Evolutionary conservation across 53 echinoderm and acorn worm species (phyloP).

Genomic region (Stichopus horrens): DNA sequence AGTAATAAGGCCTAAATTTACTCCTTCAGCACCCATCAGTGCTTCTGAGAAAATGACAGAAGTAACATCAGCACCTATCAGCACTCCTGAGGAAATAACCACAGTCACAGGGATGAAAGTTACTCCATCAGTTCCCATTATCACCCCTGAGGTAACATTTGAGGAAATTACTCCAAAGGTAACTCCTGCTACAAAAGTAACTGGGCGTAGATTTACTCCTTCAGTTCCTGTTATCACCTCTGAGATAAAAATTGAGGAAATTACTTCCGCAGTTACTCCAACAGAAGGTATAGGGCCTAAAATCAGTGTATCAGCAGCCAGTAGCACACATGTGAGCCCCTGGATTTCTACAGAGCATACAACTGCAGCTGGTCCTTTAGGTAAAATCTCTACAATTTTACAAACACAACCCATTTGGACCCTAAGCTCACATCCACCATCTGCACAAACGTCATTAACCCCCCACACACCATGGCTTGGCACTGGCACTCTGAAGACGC

Average conservation of each 20-base stretch:
- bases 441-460: background rate
- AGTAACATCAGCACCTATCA: background rate
- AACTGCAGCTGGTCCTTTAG: background rate
- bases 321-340: too few relatives aligned
- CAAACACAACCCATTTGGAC: background rate
- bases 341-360: background rate
- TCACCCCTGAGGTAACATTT: background rate
- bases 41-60: background rate
- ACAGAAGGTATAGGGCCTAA: background rate
- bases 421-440: background rate
- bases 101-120: background rate
- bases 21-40: background rate
- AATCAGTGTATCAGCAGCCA: too few relatives aligned
- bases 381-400: background rate
- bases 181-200: too few relatives aligned
- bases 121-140: background rate
- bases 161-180: background rate
- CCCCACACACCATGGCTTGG: background rate
- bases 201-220: background rate
- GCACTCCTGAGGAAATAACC: background rate
- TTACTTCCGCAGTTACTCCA: too few relatives aligned
- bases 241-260: background rate
- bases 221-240: background rate
- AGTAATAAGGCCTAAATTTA: background rate
- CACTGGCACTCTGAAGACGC: background rate